A percentile compares a stretch with the other conserved stretches of the same genome.
Conservation (phyloP, 2,888 invertebrate species). For the Cantharis lateralis region DNA sequence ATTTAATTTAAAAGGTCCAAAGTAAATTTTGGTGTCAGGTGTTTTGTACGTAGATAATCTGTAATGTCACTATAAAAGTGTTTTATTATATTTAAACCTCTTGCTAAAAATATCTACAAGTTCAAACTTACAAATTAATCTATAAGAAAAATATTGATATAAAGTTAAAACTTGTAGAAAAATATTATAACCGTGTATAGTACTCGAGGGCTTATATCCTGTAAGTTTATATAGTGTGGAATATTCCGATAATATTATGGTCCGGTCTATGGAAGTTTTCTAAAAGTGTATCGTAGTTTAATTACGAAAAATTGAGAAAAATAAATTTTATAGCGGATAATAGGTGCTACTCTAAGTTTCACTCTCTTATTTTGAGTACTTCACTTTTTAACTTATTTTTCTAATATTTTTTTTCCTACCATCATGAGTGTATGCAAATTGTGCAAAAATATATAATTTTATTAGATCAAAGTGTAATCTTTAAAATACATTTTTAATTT, state of each 20-base stretch:
- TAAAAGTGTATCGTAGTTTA: neutral
- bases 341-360: neutral
- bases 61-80: constrained; percentile 13
- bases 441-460: neutral
- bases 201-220: neutral
- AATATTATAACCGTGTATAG: neutral
- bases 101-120: neutral
- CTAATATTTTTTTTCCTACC: neutral
- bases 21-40: constrained; percentile 21
- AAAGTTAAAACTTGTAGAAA: neutral
- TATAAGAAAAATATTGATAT: neutral
- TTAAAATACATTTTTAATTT: neutral
- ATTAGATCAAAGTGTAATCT: too few species aligned
- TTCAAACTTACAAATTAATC: neutral
- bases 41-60: constrained; percentile 9
- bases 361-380: neutral
- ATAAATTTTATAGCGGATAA: neutral
- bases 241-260: neutral
- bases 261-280: neutral
- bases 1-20: constrained; percentile 22
- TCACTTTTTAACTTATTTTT: neutral
- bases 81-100: constrained; percentile 6
- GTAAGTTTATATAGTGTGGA: neutral
- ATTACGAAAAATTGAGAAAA: neutral
- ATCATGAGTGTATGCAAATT: neutral